These are phyloP conservation scores for Leontocebus nigricollis DNA, from an alignment of 2,797 vertebrate species.

Conservation along the genomic window DNA sequence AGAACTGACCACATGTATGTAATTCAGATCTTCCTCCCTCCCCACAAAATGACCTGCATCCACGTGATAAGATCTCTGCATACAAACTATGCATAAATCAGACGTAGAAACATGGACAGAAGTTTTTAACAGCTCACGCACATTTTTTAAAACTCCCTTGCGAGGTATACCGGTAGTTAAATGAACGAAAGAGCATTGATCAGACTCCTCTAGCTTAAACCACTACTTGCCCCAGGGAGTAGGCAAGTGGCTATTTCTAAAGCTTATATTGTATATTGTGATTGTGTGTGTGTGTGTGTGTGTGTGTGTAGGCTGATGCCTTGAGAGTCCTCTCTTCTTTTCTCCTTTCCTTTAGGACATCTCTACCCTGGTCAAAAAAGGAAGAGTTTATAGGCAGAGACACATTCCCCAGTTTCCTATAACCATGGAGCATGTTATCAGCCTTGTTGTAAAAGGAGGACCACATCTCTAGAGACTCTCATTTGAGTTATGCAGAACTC, in stretches of 20 bases:
- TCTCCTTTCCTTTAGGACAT: conserved; percentile 70
- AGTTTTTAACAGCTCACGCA: conserved; percentile 66
- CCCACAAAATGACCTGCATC: background rate
- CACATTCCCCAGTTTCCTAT: conserved; percentile 53
- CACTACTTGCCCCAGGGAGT: conserved; percentile 59
- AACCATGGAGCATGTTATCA: conserved; percentile 65
- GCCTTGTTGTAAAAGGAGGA: conserved; percentile 79
- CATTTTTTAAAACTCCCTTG: conserved; percentile 64
- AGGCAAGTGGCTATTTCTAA: conserved; percentile 75
- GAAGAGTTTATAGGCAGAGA: conserved; percentile 71
- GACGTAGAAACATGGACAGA: conserved; percentile 47
- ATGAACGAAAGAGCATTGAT: conserved; percentile 62
- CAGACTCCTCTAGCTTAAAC: conserved; percentile 67
- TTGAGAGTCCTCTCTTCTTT: conserved; percentile 56
- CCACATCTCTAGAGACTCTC: conserved; percentile 75
- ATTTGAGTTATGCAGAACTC: conserved; percentile 61
- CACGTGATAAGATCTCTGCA: background rate
- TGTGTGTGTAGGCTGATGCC: conserved; percentile 45
- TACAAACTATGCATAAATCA: background rate
- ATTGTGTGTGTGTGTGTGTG: background rate
- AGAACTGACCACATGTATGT: background rate
- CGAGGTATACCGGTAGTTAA: conserved; percentile 77
- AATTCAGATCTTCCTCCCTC: background rate
- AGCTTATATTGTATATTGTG: conserved; percentile 67
- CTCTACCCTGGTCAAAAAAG: conserved; percentile 73